Conservation (phyloP, 2,888 invertebrate genomes). For the Oscheius onirici region DNA sequence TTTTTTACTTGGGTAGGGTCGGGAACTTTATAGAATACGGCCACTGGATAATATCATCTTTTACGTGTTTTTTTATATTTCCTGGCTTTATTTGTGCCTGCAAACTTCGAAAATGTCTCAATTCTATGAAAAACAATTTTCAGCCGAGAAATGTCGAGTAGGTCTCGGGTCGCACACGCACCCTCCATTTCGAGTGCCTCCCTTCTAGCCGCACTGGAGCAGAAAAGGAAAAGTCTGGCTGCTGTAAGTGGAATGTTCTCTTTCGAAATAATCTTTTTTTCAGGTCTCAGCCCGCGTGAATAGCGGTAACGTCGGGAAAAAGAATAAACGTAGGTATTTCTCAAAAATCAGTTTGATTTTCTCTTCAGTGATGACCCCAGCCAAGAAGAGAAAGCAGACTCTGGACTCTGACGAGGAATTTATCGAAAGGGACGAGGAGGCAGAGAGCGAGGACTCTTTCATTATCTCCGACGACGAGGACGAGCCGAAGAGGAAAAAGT, state of each 20-base stretch:
- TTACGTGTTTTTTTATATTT: no score
- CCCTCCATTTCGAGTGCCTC: background rate
- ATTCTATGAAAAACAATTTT: no score
- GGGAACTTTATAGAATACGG: no score
- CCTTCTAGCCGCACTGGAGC: slow-evolving; percentile 19
- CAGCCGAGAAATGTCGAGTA: background rate
- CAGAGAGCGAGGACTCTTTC: slow-evolving; percentile 42
- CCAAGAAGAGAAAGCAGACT: background rate
- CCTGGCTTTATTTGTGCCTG: no score
- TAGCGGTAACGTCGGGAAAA: background rate
- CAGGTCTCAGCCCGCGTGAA: slow-evolving; percentile 11
- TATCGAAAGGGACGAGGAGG: slow-evolving; percentile 37
- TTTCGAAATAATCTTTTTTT: background rate
- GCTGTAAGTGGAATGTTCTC: no score
- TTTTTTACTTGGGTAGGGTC: no score
- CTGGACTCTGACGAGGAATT: slow-evolving; percentile 41
- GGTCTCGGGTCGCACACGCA: slow-evolving; percentile 12
- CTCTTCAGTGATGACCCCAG: background rate
- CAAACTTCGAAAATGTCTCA: no score
- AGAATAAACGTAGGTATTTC: background rate
- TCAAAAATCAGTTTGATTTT: background rate
- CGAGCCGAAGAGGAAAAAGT: slow-evolving; percentile 23
- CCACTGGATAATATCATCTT: no score
- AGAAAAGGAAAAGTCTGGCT: slow-evolving; percentile 27
- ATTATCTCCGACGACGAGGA: slow-evolving; percentile 41